Base-by-base conservation (phyloP, 2,113 vertebrate species). In the Paramisgurnus dabryanus region DNA sequence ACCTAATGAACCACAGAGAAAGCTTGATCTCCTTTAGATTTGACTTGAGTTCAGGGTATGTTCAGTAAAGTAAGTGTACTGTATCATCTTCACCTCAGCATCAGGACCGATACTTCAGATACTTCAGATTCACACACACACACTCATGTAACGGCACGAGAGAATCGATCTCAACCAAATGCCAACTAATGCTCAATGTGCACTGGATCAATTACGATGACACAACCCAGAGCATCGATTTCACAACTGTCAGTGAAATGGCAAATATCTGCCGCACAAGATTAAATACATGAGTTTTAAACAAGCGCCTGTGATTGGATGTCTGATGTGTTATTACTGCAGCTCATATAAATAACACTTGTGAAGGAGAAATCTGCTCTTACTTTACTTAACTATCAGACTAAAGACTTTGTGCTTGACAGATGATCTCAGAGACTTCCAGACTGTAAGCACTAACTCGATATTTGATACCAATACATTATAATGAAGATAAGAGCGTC, bases 181-280 rank as follows among this genome's bases (percentile, higher is more conserved):
- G 60, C 73, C 57, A 77, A 60, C 66, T 70, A 77, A 67, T 67
- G 58, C 72, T 80, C 13, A 39, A 72, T 61, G 64, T 5, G 61
- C 75, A 58, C 47, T 13, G 43, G 63, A 82, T 85, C 80, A 77
- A 76, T 85, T 80, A 71, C 80, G 76, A 85, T 80, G 70, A 67
- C 77, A 63, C 53, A 71, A 39, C 41, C 18, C 34, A 3, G 67
- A 39, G 12, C 55, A 82, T 82, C 5, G 76, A 85, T 85, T 76
- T 69, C 18, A 47, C 65, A 41, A 67, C 76, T 66, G 77, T 83
- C 80, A 58, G 43, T 11, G 15, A 68, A 80, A 80, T 80, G 53
- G 43, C 72, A 80, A 71, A 55, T 41, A 53, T 73, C 65, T 65
- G 53, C 71, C 45, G 61, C 79, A 69, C 76, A 74, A 84, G 79